A percentile compares a stretch with the other conserved stretches of the same genome.
Evolutionary conservation across 30 jellyfish, hydroid and myxozoan species (phyloP).

Genomic region (Hydra vulgaris): DNA sequence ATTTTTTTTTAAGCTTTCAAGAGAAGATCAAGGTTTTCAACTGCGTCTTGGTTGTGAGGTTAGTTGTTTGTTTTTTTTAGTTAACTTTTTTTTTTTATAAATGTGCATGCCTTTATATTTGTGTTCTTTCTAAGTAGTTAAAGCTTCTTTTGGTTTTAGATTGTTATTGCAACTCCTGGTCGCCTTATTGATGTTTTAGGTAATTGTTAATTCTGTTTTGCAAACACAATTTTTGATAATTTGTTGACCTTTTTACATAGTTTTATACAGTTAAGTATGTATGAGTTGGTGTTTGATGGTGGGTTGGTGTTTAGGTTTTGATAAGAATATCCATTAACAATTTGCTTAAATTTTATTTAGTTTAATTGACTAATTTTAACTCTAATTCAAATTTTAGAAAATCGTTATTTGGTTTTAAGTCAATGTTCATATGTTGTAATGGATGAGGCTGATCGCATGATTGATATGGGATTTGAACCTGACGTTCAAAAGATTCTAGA

Average conservation of each 20-base stretch:
- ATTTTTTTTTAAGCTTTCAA: slow-evolving; percentile 50
- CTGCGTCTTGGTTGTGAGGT: slow-evolving; percentile 97
- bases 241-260: too few relatives aligned
- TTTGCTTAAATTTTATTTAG: too few relatives aligned
- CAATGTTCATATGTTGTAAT: slow-evolving; percentile 96
- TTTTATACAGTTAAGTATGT: too few relatives aligned
- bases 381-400: slow-evolving; percentile 47
- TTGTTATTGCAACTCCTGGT: slow-evolving; percentile 99
- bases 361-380: too few relatives aligned
- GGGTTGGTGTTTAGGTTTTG: too few relatives aligned
- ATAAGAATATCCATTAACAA: too few relatives aligned
- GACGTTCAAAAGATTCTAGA: slow-evolving; percentile 87
- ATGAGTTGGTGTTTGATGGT: too few relatives aligned
- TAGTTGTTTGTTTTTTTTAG: neutral
- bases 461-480: slow-evolving; percentile 99
- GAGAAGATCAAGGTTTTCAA: slow-evolving; percentile 97
- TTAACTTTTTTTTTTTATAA: neutral
- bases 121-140: slow-evolving; percentile 47
- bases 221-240: too few relatives aligned
- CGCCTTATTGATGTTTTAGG: slow-evolving; percentile 96
- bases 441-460: slow-evolving; percentile 99
- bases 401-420: slow-evolving; percentile 74
- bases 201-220: slow-evolving; percentile 8
- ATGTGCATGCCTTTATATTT: neutral
- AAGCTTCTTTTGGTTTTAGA: slow-evolving; percentile 99